Percentiles rank a stretch among this genome's conserved stretches.
phyloP scores from a whole-genome alignment of 2,797 vertebrate genomes.

The Garrulus glandarius region DNA sequence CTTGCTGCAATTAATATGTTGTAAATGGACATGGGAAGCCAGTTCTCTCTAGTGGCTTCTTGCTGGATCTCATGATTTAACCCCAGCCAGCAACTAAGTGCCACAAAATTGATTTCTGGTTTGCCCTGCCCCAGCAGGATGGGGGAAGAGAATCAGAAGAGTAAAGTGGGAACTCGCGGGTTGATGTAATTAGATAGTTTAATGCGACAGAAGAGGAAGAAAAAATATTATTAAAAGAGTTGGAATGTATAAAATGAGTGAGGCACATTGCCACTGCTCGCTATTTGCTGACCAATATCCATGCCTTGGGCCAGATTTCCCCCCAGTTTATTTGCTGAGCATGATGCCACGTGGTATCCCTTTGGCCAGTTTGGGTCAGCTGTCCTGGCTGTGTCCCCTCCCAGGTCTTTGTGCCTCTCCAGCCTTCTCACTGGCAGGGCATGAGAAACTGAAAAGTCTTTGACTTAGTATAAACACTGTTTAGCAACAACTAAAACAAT shows the following conservation, averaged over 20 bases:
- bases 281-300: not conserved
- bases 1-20: not conserved
- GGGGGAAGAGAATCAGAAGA: not conserved
- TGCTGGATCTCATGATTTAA: not conserved
- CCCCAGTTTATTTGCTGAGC: not conserved
- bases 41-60: not conserved
- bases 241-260: not conserved
- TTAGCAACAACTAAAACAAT: not conserved
- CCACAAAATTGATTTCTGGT: not conserved
- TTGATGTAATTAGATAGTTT: not conserved
- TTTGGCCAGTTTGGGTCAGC: not conserved
- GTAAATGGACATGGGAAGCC: not conserved
- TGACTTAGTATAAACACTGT: not conserved
- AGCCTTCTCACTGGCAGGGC: not conserved
- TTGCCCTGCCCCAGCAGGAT: not conserved
- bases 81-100: fast-evolving
- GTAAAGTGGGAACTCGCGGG: not conserved
- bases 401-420: not conserved
- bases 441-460: not conserved
- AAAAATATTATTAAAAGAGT: not conserved
- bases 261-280: not conserved
- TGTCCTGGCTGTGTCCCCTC: not conserved
- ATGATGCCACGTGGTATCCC: not conserved
- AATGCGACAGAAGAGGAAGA: not conserved
- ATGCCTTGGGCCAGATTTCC: not conserved